Conservation (phyloP, 1,140 invertebrate species). For the Dinoponera quadriceps region DNA sequence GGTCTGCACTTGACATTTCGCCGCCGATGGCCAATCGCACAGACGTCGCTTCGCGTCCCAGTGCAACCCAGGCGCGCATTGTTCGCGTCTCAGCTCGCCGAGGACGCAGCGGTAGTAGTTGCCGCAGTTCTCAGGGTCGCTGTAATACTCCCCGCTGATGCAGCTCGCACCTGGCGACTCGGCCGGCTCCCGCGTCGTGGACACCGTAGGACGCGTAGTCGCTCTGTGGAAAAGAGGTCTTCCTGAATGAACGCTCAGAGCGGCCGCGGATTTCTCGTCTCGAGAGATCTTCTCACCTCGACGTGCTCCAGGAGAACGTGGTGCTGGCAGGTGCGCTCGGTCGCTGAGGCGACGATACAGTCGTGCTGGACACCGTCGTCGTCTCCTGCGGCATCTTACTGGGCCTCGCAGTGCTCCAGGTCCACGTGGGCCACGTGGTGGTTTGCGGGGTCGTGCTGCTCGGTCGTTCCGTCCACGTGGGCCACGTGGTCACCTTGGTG, state of each 20-base stretch:
- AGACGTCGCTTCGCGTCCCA: slow-evolving; percentile 89
- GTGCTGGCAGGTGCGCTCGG: slow-evolving; percentile 48
- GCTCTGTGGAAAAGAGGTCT: neutral
- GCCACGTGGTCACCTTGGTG: slow-evolving; percentile 81
- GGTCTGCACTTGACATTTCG: slow-evolving; percentile 87
- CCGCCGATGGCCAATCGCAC: slow-evolving; percentile 92
- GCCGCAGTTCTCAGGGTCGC: slow-evolving; percentile 90
- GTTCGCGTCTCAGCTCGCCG: slow-evolving; percentile 89
- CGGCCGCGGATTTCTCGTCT: neutral
- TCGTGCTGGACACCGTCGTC: slow-evolving; percentile 58
- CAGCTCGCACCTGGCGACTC: slow-evolving; percentile 84
- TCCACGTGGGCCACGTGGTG: slow-evolving; percentile 76
- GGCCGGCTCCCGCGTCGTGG: slow-evolving; percentile 43
- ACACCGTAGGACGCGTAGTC: slow-evolving; percentile 13
- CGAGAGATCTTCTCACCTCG: slow-evolving; percentile 14
- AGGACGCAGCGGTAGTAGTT: slow-evolving; percentile 91
- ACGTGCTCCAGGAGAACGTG: slow-evolving; percentile 4
- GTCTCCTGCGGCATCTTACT: slow-evolving; percentile 29
- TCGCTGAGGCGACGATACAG: neutral
- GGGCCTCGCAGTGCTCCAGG: slow-evolving; percentile 70
- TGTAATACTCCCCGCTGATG: slow-evolving; percentile 88
- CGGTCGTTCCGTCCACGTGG: slow-evolving; percentile 79
- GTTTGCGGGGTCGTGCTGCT: slow-evolving; percentile 74
- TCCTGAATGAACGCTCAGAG: neutral
- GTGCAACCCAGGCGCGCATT: slow-evolving; percentile 92